A percentile compares a stretch with the other conserved stretches of the same genome.
Evolutionary conservation across 2,888 invertebrate species (phyloP).

Genomic region (Hemistola chrysoprasaria): DNA sequence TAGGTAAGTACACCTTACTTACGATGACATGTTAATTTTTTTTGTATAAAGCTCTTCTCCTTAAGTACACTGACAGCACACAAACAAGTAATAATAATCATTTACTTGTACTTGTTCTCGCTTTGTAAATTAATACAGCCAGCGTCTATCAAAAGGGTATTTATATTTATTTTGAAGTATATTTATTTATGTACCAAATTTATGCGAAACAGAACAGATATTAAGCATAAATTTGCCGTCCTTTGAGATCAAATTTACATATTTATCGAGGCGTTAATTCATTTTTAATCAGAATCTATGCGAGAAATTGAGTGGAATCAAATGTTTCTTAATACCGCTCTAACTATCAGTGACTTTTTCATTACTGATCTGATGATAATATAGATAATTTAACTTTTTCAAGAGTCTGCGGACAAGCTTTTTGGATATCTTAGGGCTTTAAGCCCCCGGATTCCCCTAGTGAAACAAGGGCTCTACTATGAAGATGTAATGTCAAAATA

Average conservation of each 20-base stretch:
- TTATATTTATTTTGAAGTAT: constrained; percentile 58
- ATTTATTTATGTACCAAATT: constrained; percentile 55
- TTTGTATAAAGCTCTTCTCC: constrained; percentile 1
- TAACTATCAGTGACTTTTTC: no score
- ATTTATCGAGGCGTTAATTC: constrained; percentile 64
- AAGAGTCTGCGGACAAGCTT: no score
- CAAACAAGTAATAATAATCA: constrained; percentile 36
- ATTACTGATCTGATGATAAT: no score
- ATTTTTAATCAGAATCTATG: constrained; percentile 56
- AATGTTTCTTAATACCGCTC: no score
- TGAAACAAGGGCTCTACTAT: no score
- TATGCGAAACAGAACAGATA: constrained; percentile 69
- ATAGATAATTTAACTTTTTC: no score
- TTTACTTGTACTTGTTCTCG: constrained; percentile 45
- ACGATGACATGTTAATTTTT: no score
- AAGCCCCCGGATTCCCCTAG: no score
- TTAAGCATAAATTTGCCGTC: constrained; percentile 70
- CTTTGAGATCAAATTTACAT: constrained; percentile 64
- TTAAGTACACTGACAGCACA: constrained; percentile 5
- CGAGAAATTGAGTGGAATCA: no score
- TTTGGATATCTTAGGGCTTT: no score
- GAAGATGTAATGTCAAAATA: no score
- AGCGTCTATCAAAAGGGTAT: constrained; percentile 52
- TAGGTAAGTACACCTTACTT: no score
- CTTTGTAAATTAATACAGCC: constrained; percentile 49